Base-by-base conservation (phyloP, 2,888 invertebrate species). In the Sphecodes monilicornis region DNA sequence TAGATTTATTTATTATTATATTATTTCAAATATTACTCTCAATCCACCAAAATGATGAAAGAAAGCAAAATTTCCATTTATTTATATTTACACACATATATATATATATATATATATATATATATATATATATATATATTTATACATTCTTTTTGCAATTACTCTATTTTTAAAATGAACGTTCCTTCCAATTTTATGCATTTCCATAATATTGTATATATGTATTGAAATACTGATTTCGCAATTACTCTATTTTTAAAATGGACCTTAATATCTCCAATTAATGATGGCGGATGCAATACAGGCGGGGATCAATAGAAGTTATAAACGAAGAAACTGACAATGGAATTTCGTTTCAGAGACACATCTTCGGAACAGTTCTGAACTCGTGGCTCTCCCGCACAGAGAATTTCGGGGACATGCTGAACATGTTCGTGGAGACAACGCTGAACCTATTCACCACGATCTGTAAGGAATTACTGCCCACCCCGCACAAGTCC, bases 401-500 rank as follows among this genome's bases (percentile, higher is more conserved):
- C 84, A 91, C 93, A 4, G 86, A 91, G 1, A 82, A 90, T 0
- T 84, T 91, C 6, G 81, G 69, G 1, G 76, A 89, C 22, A 89
- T 94, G 57, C 79, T 91, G 32, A 95, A 95, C 8, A 95, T 96
- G 0, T 95, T 97, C 87, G 96, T 98, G 0, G 95, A 96, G 54
- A 96, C 97, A 0, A 97, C 97, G 0, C 95, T 98, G 84, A 95
- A 96, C 3, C 96, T 98, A 16, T 98, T 97, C 95, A 95, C 95
- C 69, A 96, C 96, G 0, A 96, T 97, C 82, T 95, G 97, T 57
- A 95, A 95, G 11, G 97, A 97, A 90, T 95, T 98, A 79, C 95
- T 98, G 18, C 98, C 98, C 0, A 98, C 98, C 0, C 98, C 98
- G 0, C 96, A 97, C 36, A 98, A 98, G 94, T 98, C 98, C 0